Base-by-base conservation (phyloP, 2,888 invertebrate genomes). In the Belgica antarctica region DNA sequence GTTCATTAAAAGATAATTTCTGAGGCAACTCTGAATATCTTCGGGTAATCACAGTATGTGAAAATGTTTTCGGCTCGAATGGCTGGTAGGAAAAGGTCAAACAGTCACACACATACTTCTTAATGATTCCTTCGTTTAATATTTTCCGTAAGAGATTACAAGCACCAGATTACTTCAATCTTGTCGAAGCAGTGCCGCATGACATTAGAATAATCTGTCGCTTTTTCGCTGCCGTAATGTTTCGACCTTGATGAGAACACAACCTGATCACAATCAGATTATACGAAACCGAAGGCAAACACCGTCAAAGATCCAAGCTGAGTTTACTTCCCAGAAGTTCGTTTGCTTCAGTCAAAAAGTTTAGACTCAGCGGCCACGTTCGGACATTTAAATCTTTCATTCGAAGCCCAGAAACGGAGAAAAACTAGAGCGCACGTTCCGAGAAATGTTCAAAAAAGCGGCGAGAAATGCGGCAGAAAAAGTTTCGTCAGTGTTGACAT, bases 381-480 rank as follows among this genome's bases (percentile, higher is more conserved):
- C 65, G 28, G n/a, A 25, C 65, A 47, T 66, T 47, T 8, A 66
- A 66, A 19, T 66, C 65, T 66, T 66, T 66, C 65, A 12, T 19
- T 57, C 12, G 22, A 2, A 41, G 41, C 34, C 34, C 7, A 34
- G 34, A 8, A 7, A 12, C 34, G 12, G n/a, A 41, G 10, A 41
- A 7, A 12, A 52, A 52, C 12, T 52, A 52, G 52, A 52, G 52
- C 52, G n/a, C 22, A 22, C 22, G 52, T 52, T 19, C 22, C 7
- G 52, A 52, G 22, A 17, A 52, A 52, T 22, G 7, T 52, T 52
- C 52, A 52, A 22, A 52, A 8, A 17, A 22, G 22, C 7, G 22
- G 31, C 31, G 31, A 31, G 7, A 52, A 52, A 52, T 17, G 12
- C 7, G 22, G 31, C 31, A 10, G 10, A 3, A 52, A 52, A 52